phyloP scores from a whole-genome alignment of 2,113 vertebrate genomes.

The Siniperca chuatsi region DNA sequence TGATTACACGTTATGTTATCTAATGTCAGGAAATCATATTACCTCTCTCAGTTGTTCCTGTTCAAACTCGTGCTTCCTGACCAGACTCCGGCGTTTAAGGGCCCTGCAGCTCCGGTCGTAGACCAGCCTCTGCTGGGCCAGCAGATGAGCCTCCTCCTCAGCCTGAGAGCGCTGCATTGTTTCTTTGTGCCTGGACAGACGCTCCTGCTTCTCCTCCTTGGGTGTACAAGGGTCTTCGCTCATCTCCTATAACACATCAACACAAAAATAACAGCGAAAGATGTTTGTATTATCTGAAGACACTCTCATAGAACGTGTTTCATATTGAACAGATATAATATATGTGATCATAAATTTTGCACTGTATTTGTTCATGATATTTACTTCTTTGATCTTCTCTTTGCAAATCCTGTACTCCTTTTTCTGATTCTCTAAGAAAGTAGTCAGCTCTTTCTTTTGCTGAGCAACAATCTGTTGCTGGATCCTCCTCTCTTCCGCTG shows the following conservation, averaged over 20 bases:
- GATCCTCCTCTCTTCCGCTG: conserved; percentile 97
- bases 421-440: conserved; percentile 98
- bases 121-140: conserved; percentile 96
- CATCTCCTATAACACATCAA: conserved; percentile 88
- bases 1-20: neutral
- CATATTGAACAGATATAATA: neutral
- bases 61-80: conserved; percentile 95
- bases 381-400: conserved; percentile 98
- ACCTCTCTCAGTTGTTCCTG: conserved; percentile 99
- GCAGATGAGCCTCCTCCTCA: conserved; percentile 96
- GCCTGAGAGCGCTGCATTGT: conserved; percentile 99
- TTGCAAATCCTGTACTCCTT: conserved; percentile 99
- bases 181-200: conserved; percentile 98
- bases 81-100: conserved; percentile 94
- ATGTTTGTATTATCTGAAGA: neutral
- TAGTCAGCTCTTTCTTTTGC: conserved; percentile 98
- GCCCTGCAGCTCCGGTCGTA: conserved; percentile 96
- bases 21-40: conserved; percentile 38
- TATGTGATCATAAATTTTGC: neutral
- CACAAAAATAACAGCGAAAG: neutral
- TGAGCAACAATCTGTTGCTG: conserved; percentile 99
- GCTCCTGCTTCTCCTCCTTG: conserved; percentile 98
- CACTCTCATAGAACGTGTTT: neutral
- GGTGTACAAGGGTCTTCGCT: conserved; percentile 95
- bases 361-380: conserved; percentile 1